Percentiles rank a stretch among this genome's conserved stretches.
Evolutionary conservation across 2,113 vertebrate species (phyloP).

Genomic region (Coptodon rendalli): DNA sequence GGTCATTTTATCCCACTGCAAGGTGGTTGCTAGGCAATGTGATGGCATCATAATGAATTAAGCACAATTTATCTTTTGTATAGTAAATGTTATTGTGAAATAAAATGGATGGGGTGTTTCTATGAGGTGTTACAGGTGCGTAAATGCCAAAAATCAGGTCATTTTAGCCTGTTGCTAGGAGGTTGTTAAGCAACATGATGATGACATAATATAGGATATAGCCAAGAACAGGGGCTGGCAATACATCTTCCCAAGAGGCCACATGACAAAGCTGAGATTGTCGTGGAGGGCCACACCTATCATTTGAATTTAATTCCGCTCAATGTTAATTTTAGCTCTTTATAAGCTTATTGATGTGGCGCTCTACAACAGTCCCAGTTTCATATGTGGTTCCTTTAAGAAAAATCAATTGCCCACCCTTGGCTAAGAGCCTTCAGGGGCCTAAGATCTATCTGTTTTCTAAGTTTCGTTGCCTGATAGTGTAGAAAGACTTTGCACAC

Average conservation of each 20-base stretch:
- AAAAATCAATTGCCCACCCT: not conserved
- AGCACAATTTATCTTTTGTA: not conserved
- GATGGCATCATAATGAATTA: not conserved
- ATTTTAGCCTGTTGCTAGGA: not conserved
- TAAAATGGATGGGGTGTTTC: not conserved
- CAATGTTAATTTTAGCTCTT: not conserved
- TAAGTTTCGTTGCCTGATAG: not conserved
- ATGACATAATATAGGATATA: not conserved
- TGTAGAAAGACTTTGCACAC: not conserved
- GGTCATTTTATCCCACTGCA: not conserved
- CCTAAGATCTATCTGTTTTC: not conserved
- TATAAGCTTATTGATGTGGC: not conserved
- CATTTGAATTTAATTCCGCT: not conserved
- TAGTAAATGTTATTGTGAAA: not conserved
- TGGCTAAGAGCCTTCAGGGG: not conserved
- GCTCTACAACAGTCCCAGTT: not conserved
- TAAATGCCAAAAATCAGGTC: not conserved
- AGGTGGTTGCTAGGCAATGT: not conserved
- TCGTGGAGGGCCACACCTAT: not conserved
- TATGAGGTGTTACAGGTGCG: not conserved
- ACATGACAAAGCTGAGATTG: not conserved
- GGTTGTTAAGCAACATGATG: not conserved
- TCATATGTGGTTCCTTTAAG: not conserved
- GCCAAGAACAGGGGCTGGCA: not conserved
- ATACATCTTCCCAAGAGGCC: not conserved